Evolutionary conservation across 92 coral and sea anemone genomes (phyloP).

Genomic region (Metridium senile): DNA sequence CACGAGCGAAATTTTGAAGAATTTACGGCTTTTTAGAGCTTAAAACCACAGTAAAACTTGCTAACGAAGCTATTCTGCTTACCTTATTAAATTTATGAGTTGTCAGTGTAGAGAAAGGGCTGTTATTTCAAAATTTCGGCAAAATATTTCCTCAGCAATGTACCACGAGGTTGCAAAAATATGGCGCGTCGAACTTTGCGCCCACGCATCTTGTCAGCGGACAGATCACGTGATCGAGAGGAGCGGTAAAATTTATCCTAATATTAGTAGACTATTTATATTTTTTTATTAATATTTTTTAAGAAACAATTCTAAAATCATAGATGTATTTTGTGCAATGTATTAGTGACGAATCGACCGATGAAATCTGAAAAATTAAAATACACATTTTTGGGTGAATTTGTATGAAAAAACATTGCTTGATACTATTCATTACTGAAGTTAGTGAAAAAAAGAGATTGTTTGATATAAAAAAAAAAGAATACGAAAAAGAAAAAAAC

Average conservation of each 20-base stretch:
- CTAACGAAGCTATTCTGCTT: not conserved
- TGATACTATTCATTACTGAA: too few relatives aligned
- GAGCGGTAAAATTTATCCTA: not conserved
- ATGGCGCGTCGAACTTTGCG: slow-evolving; percentile 72
- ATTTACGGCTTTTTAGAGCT: not conserved
- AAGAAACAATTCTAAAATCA: too few relatives aligned
- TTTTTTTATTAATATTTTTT: not conserved
- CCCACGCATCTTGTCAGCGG: slow-evolving; percentile 72
- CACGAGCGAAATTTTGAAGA: not conserved
- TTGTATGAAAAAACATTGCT: too few relatives aligned
- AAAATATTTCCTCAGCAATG: not conserved
- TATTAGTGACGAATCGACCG: too few relatives aligned
- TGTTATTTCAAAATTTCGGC: not conserved
- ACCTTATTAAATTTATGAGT: not conserved
- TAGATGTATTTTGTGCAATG: too few relatives aligned
- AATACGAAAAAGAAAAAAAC: not conserved
- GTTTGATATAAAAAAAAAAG: not conserved
- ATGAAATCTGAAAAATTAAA: too few relatives aligned
- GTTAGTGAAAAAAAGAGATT: not conserved
- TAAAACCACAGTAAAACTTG: not conserved
- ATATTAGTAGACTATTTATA: not conserved
- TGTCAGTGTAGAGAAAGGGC: not conserved
- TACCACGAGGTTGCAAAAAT: slow-evolving; percentile 89
- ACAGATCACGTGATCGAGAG: slow-evolving; percentile 20
- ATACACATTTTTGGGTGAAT: too few relatives aligned